Evolutionary conservation across 2,797 vertebrate genomes (phyloP), one percentile per base, ranked within the genome.

Genomic region (Lateolabrax maculatus): DNA sequence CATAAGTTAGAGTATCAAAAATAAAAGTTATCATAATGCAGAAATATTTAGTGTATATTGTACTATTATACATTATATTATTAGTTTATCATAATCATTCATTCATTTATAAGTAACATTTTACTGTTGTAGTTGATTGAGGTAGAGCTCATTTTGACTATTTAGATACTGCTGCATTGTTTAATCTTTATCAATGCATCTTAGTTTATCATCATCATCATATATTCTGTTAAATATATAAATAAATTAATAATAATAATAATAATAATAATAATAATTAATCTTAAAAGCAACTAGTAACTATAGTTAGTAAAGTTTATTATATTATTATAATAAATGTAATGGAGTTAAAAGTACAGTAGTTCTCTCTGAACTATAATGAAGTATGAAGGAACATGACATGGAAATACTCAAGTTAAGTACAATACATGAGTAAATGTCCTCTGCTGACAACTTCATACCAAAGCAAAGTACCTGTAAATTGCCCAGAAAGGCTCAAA

Each of bases 401-500:
- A 1, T 62, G 9, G n/a, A 34, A 43, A 52, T 62, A 72, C 11
- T 36, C 5, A 29, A 53, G 25, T 23, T 16, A 31, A 34, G 5
- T 9, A 53, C 6, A 51, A 16, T 64, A 29, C 55, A 61, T 48
- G 18, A 52, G 1, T 39, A 25, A 48, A 25, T 66, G 36, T 31
- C 29, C 27, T 31, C 9, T 10, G 56, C 9, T 65, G 16, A 25
- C 23, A 36, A 13, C 23, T 27, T 39, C 25, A 60, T 46, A 25
- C 52, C 27, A n/a, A 36, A 68, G 29, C 23, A 58, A 72, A 75
- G 46, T 49, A 52, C 3, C n/a, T 13, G 41, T 25, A 62, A 75
- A 63, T 21, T 57, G 2, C 15, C n/a, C 4, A 74, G 23, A 51
- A 29, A 56, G 27, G n/a, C 61, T 70, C 7, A 77, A 77, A 74